Evolutionary conservation across 2,113 vertebrate genomes (phyloP), one percentile per base, ranked within the genome.

Genomic region (Ancistrus triradiatus): DNA sequence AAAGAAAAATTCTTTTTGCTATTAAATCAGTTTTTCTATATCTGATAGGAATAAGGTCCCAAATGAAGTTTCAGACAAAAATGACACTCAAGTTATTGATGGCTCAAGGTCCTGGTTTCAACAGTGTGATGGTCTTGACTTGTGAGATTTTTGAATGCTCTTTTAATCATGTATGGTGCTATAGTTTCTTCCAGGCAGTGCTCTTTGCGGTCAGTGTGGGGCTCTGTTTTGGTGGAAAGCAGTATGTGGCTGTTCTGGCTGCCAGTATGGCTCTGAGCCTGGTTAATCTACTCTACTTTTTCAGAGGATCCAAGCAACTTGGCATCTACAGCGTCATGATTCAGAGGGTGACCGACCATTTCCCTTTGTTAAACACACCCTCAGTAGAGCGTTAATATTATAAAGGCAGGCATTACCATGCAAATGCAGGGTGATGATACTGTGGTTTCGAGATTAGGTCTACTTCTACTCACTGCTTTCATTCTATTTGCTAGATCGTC

Each of bases 281-380:
- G 95, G 70, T 96, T 59, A 92, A 98, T 79, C 62, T 91, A 33
- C 89, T 98, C 0, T 98, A 95, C 69, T 98, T 86, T 65, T 93
- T 88, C 2, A 88, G 95, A 0, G 94, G 95, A 25, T 84, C 89
- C 59, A 76, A 78, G 38, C 85, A 90, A 81, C 92, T 92, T 1
- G 95, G 95, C 13, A 90, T 98, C 82, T 98, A 98, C 83, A 94
- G 91, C 0, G 87, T 98, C 80, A 95, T 98, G 93, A 95, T 97
- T 71, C 93, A 98, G 77, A 95, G 93, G 92, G 95, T 97, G 10
- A 44, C 2, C 50, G 4, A 5, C n/a, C 14, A 3, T 40, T 55
- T 21, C n/a, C 3, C 17, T 44, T 44, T n/a, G 24, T n/a, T n/a
- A n/a, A n/a, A n/a, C n/a, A n/a, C n/a, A n/a, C n/a, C n/a, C n/a